phyloP scores from a whole-genome alignment of 2,888 invertebrate genomes.

The Amphipoea oculea region DNA sequence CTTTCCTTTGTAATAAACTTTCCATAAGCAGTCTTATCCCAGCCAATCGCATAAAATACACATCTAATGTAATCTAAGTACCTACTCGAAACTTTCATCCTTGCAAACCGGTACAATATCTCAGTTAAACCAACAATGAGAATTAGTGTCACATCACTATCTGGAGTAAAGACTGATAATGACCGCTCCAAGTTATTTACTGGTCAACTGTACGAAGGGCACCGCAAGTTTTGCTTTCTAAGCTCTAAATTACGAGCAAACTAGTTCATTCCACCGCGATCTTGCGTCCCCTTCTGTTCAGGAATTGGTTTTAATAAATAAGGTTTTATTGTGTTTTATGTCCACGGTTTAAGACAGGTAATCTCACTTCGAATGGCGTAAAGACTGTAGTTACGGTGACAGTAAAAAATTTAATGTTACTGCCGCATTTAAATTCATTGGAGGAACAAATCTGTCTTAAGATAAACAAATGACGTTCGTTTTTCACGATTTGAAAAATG shows the following conservation, averaged over 20 bases:
- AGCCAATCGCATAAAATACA: constrained; percentile 38
- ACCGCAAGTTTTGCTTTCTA: constrained; percentile 81
- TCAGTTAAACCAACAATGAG: constrained; percentile 78
- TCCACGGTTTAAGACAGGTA: constrained; percentile 44
- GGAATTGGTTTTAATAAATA: constrained; percentile 57
- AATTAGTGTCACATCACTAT: constrained; percentile 79
- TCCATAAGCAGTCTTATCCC: constrained; percentile 17
- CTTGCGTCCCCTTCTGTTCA: constrained; percentile 47
- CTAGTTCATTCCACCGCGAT: constrained; percentile 56
- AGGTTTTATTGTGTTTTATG: constrained; percentile 59
- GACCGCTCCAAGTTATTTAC: constrained; percentile 79
- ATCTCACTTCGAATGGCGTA: constrained; percentile 42
- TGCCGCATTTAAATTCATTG: constrained; percentile 31
- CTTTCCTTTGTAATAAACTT: constrained; percentile 31
- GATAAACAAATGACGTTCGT: constrained; percentile 52
- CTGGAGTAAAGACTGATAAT: constrained; percentile 83
- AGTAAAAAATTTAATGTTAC: constrained; percentile 36
- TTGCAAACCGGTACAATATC: constrained; percentile 68
- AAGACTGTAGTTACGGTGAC: constrained; percentile 42
- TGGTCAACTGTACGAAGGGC: constrained; percentile 73
- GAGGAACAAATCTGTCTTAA: constrained; percentile 38
- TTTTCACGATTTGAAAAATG: constrained; percentile 44
- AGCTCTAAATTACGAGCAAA: constrained; percentile 80
- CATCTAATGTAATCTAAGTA: constrained; percentile 42
- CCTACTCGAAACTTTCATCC: constrained; percentile 61